Evolutionary conservation across 2,113 vertebrate species (phyloP).

Genomic region (Gambusia holbrooki): DNA sequence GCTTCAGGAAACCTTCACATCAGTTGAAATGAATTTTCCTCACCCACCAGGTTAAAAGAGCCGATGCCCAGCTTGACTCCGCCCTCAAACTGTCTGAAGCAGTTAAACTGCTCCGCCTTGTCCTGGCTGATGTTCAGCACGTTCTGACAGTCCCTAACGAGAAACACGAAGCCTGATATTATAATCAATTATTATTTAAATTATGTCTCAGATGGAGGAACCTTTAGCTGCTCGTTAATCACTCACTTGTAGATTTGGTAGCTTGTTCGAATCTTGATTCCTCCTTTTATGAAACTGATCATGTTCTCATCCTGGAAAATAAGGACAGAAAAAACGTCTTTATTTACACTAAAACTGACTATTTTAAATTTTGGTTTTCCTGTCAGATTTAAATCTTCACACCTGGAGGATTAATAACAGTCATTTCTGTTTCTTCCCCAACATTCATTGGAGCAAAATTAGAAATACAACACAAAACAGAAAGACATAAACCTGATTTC

Average conservation of each 20-base stretch:
- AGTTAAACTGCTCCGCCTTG: constrained; percentile 77
- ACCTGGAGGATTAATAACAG: too few relatives aligned
- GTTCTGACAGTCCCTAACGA: constrained; percentile 89
- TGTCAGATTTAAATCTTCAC: too few relatives aligned
- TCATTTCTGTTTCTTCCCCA: too few relatives aligned
- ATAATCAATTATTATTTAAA: not conserved
- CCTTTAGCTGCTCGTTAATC: too few relatives aligned
- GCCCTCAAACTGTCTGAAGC: constrained; percentile 91
- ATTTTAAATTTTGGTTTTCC: not conserved
- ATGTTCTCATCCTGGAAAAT: constrained; percentile 93
- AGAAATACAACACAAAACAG: not conserved
- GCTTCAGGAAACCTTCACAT: not conserved
- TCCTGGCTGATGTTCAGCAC: constrained; percentile 83
- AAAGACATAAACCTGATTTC: not conserved
- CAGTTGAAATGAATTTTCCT: not conserved
- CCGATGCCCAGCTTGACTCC: constrained; percentile 95
- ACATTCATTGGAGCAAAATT: not conserved
- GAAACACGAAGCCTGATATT: not conserved
- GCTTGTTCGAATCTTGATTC: constrained; percentile 94
- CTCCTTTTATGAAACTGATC: constrained; percentile 98
- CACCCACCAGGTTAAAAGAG: constrained; percentile 93
- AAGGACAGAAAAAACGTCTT: not conserved
- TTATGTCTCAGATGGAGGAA: not conserved
- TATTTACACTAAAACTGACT: not conserved
- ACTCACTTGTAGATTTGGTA: constrained; percentile 98